A percentile compares a stretch with the other conserved stretches of the same genome.
Evolutionary conservation across 2,113 vertebrate species (phyloP).

Genomic region (Canis aureus): DNA sequence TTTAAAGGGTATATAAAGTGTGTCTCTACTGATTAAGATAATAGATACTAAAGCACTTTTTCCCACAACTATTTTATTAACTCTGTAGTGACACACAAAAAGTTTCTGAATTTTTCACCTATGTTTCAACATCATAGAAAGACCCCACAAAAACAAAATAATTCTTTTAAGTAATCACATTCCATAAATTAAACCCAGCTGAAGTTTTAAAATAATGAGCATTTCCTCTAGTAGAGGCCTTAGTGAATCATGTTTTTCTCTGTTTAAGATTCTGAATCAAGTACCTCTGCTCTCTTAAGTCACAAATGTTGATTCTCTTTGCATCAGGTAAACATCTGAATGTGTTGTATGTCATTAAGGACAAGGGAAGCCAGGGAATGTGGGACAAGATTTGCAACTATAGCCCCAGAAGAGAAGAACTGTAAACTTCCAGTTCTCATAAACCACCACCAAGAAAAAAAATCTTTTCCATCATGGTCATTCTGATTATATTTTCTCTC

Average conservation of each 20-base stretch:
- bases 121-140: slow-evolving; percentile 4
- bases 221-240: not conserved
- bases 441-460: slow-evolving; percentile 9
- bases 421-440: slow-evolving; percentile 34
- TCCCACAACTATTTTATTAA: not conserved
- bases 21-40: not conserved
- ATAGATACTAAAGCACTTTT: not conserved
- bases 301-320: not conserved
- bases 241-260: not conserved
- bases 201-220: not conserved
- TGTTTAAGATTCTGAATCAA: not conserved
- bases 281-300: not conserved
- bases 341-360: not conserved
- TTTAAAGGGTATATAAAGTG: not conserved
- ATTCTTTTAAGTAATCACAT: not conserved
- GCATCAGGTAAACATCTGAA: not conserved
- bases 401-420: not conserved
- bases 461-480: not conserved
- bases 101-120: not conserved
- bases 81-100: not conserved
- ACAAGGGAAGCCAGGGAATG: not conserved
- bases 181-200: slow-evolving; percentile 41
- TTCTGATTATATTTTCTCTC: slow-evolving; percentile 41
- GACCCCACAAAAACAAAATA: not conserved
- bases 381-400: not conserved